These are phyloP conservation scores for Capreolus pygargus DNA, from an alignment of 2,113 vertebrate species.

Conservation along the genomic window DNA sequence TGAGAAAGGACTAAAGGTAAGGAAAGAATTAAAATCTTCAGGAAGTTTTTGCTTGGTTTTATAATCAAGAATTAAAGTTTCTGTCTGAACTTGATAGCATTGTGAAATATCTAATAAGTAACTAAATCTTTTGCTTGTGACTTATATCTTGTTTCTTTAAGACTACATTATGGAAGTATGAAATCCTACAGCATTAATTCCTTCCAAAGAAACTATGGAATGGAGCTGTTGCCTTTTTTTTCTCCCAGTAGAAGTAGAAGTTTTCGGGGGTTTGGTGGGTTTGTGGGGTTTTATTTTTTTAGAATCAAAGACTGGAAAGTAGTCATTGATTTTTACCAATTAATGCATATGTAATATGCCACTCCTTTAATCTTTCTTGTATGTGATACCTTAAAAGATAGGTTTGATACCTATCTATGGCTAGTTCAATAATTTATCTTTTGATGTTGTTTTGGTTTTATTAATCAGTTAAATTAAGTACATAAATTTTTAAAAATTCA, in stretches of 20 bases:
- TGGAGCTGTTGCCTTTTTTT: conserved; percentile 1
- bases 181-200: background rate
- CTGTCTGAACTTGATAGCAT: background rate
- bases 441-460: conserved; percentile 3
- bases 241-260: background rate
- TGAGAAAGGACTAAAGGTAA: conserved; percentile 95
- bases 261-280: background rate
- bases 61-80: conserved; percentile 22
- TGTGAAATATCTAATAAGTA: conserved; percentile 16
- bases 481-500: background rate
- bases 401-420: background rate
- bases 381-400: background rate
- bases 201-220: background rate
- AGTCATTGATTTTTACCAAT: background rate
- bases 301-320: background rate
- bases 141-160: background rate
- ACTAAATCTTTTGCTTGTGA: conserved; percentile 23
- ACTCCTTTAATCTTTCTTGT: background rate
- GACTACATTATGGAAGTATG: background rate
- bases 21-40: background rate
- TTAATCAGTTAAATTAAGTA: background rate
- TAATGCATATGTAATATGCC: background rate
- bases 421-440: conserved; percentile 6
- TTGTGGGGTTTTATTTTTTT: background rate
- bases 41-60: background rate